Evolutionary conservation across 2,888 invertebrate species (phyloP), one percentile per base, ranked within the genome.

Genomic region (Rhagophthalmus giganteus): DNA sequence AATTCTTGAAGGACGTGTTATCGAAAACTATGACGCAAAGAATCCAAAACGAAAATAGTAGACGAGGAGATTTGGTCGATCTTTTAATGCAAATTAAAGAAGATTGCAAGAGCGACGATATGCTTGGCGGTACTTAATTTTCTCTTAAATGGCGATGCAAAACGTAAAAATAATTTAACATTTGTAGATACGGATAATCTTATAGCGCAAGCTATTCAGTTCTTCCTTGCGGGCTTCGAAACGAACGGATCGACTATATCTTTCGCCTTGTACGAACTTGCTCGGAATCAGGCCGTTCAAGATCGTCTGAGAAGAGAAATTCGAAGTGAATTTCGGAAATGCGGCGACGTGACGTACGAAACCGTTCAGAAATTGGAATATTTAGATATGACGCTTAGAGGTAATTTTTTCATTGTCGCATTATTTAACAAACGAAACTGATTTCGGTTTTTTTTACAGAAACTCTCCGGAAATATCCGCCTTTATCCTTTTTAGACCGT

Each of bases 221-320:
- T 78, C 54, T 75, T 75, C 44, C 16, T 72, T 1, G 78, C 76
- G 12, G 77, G 76, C 1, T 76, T 72, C 56, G 77, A 77, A 48
- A 77, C 78, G 1, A 73, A 75, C 0, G 72, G 74, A 1, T 63
- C 70, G 0, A 68, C 72, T 0, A 58, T 77, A 12, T 65, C 66
- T 6, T 75, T 71, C 27, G 48, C 69, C 0, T 58, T 69, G 1
- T 75, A 73, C 54, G 66, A 72, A 25, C 53, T 79, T 2, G 74
- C 77, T 0, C 26, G 49, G 2, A 58, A 77, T 50, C 66, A 61
- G 1, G 64, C 72, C 1, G 52, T 76, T 2, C 79, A 79, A 51
- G 60, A 70, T 1, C 74, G 65, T 54, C 46, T 77, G 6, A 67
- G 74, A 2, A 20, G 63, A 1, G 76, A 79, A 59, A 65, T 78